A percentile compares a stretch with the other conserved stretches of the same genome.
Evolutionary conservation across 2,888 invertebrate species (phyloP).

Genomic region (Melinopterus prodromus): DNA sequence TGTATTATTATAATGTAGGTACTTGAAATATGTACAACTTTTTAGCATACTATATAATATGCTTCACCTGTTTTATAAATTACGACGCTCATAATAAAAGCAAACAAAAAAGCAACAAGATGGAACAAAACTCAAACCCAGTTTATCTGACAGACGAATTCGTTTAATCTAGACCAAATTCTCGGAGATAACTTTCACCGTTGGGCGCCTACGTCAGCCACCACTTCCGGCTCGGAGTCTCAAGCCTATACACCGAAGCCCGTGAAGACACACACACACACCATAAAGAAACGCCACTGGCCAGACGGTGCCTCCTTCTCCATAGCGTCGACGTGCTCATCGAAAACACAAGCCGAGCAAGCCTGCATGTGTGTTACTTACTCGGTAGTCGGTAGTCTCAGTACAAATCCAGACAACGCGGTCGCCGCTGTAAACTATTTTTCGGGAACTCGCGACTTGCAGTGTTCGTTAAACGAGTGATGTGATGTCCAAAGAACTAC

Average conservation of each 20-base stretch:
- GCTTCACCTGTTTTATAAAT: too few species aligned
- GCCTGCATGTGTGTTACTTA: background rate
- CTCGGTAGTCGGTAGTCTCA: background rate
- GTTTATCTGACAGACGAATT: background rate
- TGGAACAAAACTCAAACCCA: background rate
- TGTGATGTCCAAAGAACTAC: conserved; percentile 16
- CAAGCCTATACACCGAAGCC: background rate
- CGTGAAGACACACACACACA: background rate
- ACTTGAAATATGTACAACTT: too few species aligned
- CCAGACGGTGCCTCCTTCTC: background rate
- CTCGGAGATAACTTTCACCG: background rate
- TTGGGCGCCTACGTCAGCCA: background rate
- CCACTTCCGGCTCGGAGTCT: background rate
- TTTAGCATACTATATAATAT: too few species aligned
- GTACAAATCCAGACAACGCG: background rate
- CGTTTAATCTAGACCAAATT: background rate
- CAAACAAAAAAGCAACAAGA: background rate
- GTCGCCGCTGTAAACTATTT: background rate
- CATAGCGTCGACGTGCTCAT: background rate
- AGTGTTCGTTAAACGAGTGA: background rate
- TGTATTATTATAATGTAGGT: too few species aligned
- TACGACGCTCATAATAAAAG: too few species aligned
- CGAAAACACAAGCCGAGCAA: background rate
- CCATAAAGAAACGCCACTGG: background rate
- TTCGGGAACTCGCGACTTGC: background rate